Percentiles rank a stretch among this genome's conserved stretches.
These are phyloP conservation scores for Drosophila silvestris DNA, from an alignment of 2,888 invertebrate genomes.

Conservation along the genomic window DNA sequence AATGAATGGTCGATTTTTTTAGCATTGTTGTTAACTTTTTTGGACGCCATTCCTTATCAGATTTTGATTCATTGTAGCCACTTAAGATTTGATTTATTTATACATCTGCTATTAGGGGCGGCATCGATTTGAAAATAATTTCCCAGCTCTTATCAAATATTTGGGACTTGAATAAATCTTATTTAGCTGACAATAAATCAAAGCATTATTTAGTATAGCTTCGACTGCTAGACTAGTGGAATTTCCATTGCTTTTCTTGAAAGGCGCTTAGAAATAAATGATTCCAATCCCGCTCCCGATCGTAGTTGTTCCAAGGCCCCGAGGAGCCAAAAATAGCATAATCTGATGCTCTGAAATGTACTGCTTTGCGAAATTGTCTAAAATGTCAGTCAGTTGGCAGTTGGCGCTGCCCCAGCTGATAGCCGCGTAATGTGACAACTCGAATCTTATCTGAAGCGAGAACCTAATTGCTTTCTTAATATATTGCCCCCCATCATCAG, in stretches of 20 bases:
- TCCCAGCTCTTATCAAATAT: conserved; percentile 20
- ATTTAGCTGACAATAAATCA: conserved; percentile 18
- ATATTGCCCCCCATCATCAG: conserved; percentile 33
- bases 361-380: conserved; percentile 2
- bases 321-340: conserved; percentile 3
- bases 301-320: not conserved
- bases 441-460: conserved; percentile 60
- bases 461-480: conserved; percentile 57
- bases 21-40: not conserved
- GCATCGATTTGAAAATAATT: conserved; percentile 42
- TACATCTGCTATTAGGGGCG: conserved; percentile 27
- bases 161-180: conserved; percentile 21
- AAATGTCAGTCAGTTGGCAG: not conserved
- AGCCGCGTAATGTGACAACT: conserved; percentile 41
- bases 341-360: not conserved
- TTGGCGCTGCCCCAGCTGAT: conserved; percentile 23
- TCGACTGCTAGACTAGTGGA: too few relatives aligned
- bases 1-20: not conserved
- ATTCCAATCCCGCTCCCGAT: not conserved
- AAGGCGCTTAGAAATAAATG: not conserved
- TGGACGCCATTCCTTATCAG: conserved; percentile 1
- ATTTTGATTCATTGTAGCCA: not conserved
- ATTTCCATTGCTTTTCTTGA: not conserved
- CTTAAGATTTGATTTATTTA: conserved; percentile 33
- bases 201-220: not conserved